Conservation (phyloP, 2,113 vertebrate species). For the Heterocephalus glaber region DNA sequence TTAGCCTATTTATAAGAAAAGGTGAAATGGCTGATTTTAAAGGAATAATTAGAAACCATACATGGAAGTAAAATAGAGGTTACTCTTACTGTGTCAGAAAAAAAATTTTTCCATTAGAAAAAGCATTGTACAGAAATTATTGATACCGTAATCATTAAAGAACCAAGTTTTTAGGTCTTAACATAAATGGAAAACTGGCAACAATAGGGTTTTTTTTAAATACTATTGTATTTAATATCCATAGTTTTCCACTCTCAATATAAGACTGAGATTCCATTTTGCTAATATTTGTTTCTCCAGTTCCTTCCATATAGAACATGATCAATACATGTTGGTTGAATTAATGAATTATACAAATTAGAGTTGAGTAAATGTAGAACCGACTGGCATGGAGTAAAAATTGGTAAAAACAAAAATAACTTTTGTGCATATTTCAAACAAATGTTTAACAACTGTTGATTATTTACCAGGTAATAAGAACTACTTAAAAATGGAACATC, state of each 20-base stretch:
- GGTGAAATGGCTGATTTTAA: conserved; percentile 40
- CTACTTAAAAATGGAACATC: conserved; percentile 18
- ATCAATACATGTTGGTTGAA: not conserved
- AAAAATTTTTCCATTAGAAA: conserved; percentile 9
- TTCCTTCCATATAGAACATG: conserved; percentile 49
- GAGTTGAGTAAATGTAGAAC: conserved; percentile 46
- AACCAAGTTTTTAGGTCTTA: not conserved
- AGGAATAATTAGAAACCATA: conserved; percentile 14
- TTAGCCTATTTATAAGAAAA: conserved; percentile 39
- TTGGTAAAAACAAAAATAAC: conserved; percentile 5
- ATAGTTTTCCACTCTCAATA: not conserved
- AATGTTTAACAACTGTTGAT: conserved; percentile 5
- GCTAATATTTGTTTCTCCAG: conserved; percentile 17
- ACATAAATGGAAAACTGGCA: conserved; percentile 39
- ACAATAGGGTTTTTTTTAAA: not conserved
- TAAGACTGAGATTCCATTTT: conserved; percentile 1
- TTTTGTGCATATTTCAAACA: not conserved
- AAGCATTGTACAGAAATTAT: not conserved
- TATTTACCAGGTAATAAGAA: conserved; percentile 7
- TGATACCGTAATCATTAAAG: not conserved
- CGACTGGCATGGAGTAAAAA: conserved; percentile 8
- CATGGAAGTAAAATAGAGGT: not conserved
- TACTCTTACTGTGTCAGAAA: not conserved
- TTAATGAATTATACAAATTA: conserved; percentile 39
- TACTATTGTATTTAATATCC: not conserved